These are phyloP conservation scores for Bubo blakistoni DNA, from an alignment of 2,113 vertebrate genomes.

Conservation along the genomic window DNA sequence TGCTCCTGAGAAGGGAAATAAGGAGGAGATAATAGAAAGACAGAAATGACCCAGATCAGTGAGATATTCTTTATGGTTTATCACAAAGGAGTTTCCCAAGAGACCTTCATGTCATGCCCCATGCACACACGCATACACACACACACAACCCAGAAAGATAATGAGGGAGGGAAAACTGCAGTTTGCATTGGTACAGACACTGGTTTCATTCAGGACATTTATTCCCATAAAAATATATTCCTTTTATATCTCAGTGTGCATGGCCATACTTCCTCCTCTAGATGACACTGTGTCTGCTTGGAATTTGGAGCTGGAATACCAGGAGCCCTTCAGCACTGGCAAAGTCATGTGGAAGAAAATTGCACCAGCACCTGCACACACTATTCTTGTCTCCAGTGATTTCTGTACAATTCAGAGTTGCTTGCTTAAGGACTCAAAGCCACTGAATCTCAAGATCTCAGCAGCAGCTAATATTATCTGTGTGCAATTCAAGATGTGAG, in stretches of 20 bases:
- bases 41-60: slow-evolving; percentile 29
- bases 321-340: slow-evolving; percentile 5
- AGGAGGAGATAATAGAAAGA: slow-evolving; percentile 27
- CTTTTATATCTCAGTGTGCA: neutral
- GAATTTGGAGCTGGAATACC: neutral
- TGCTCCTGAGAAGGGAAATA: slow-evolving; percentile 21
- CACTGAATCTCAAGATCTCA: neutral
- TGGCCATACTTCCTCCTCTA: slow-evolving; percentile 35
- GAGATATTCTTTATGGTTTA: slow-evolving; percentile 4
- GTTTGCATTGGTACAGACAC: neutral
- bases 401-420: neutral
- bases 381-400: neutral
- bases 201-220: neutral
- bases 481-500: neutral
- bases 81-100: slow-evolving; percentile 52
- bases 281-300: slow-evolving; percentile 64
- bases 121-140: neutral
- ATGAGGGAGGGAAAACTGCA: neutral
- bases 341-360: slow-evolving; percentile 34
- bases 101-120: neutral
- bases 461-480: neutral
- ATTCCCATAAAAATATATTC: neutral
- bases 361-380: slow-evolving; percentile 23
- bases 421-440: neutral
- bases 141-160: neutral